Evolutionary conservation across 2,113 vertebrate genomes (phyloP), one percentile per base, ranked within the genome.

Genomic region (Lethenteron camtschaticum): DNA sequence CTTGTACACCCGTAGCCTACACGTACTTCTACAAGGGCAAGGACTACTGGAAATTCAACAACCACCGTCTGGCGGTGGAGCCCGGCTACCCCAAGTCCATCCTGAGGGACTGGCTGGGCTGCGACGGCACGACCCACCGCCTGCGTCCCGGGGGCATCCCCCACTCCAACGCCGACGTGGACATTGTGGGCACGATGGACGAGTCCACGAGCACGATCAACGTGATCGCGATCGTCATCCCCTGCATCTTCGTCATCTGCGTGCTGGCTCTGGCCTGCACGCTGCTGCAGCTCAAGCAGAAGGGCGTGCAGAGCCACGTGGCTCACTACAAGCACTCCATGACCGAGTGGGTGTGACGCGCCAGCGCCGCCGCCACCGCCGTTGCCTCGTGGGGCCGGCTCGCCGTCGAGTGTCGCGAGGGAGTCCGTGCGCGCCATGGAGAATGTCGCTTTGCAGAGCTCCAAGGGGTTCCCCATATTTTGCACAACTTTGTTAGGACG

Each of bases 21-120:
- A 99, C 94, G 56, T 99, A 89, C 81, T 99, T 99, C 79, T 99
- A 99, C 81, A 96, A 95, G 76, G 94, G 88, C 73, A 89, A 86
- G 76, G 90, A 99, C 56, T 99, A 99, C 72, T 99, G 92, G 92
- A 99, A 96, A 77, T 99, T 99, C 0, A 90, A 99, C 77, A 99
- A 99, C 83, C 89, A 96, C 83, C 85, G 88, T 80, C 81, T 99
- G 77, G 86, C 80, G 0, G 94, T 95, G 81, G 92, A 96, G 73
- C 83, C 88, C 0, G 92, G 89, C 18, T 99, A 96, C 75, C 94
- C 94, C 1, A 86, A 92, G 73, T 96, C 87, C 2, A 94, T 99
- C 75, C 76, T 99, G 58, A 86, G 85, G 9, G 94, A 99, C 82
- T 99, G 94, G 94, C 95, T 99, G 92, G 92, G 94, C 73, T 99